Evolutionary conservation across 2,113 vertebrate species (phyloP).

Genomic region (Passer montanus): DNA sequence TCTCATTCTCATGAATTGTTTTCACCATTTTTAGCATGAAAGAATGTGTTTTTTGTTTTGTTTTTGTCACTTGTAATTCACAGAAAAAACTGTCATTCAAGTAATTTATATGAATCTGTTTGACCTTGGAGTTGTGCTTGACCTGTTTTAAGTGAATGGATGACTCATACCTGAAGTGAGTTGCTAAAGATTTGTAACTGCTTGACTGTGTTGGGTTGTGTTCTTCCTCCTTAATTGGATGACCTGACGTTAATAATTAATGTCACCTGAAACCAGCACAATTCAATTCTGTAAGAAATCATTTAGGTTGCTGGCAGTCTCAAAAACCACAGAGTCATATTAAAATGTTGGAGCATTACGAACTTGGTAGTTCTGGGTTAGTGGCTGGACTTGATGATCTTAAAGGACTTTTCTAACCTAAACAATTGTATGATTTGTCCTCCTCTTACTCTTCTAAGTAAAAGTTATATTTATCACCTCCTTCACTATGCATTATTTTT

Average conservation of each 20-base stretch:
- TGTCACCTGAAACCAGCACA: neutral
- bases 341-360: neutral
- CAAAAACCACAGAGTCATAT: neutral
- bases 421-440: neutral
- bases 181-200: neutral
- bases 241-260: slow-evolving; percentile 34
- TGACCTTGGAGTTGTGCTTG: neutral
- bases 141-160: neutral
- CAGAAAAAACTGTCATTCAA: neutral
- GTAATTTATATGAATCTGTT: neutral
- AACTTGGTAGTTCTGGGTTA: neutral
- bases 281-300: neutral
- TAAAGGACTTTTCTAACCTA: neutral
- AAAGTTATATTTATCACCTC: neutral
- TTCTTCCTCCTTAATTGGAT: slow-evolving; percentile 7
- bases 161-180: neutral
- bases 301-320: neutral
- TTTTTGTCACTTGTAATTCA: neutral
- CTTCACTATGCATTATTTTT: neutral
- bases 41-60: neutral
- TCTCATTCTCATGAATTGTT: neutral
- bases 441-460: neutral
- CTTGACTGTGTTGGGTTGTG: neutral
- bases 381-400: neutral
- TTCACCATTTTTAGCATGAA: neutral